Conservation (phyloP, 2,113 vertebrate genomes). For the Egretta garzetta region DNA sequence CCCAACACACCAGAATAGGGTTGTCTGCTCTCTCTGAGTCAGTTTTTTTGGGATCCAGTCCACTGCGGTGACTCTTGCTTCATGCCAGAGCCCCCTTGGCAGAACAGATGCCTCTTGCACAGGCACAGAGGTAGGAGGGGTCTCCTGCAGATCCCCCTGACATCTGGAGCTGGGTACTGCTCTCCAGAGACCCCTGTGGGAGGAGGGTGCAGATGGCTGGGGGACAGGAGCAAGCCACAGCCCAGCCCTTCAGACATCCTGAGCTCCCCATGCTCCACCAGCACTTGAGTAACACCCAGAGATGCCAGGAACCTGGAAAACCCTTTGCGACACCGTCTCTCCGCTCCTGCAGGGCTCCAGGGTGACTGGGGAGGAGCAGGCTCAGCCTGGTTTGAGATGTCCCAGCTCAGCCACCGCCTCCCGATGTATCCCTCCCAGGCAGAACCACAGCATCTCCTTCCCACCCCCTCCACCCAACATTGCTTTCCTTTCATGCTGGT, state of each 20-base stretch:
- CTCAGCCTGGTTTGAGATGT: background rate
- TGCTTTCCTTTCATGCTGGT: background rate
- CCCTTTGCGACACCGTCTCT: background rate
- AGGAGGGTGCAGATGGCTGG: background rate
- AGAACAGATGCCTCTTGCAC: background rate
- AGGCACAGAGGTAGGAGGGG: background rate
- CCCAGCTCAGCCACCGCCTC: rapidly evolving
- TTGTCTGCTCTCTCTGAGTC: rapidly evolving
- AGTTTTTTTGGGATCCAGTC: background rate
- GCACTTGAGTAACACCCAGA: background rate
- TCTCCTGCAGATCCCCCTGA: background rate
- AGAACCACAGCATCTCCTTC: background rate
- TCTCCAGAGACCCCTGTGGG: background rate
- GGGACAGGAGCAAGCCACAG: background rate
- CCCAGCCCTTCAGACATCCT: background rate
- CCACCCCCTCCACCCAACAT: rapidly evolving
- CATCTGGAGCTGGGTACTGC: background rate
- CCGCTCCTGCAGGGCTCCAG: background rate
- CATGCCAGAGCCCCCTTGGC: background rate
- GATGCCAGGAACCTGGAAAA: background rate
- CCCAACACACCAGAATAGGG: rapidly evolving
- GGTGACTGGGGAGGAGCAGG: rapidly evolving
- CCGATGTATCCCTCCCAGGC: background rate
- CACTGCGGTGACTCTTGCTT: background rate
- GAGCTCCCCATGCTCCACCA: background rate